A percentile compares a stretch with the other conserved stretches of the same genome.
Conservation (phyloP, 30 jellyfish, hydroid and myxozoan species). For the Phacellophora camtschatica region DNA sequence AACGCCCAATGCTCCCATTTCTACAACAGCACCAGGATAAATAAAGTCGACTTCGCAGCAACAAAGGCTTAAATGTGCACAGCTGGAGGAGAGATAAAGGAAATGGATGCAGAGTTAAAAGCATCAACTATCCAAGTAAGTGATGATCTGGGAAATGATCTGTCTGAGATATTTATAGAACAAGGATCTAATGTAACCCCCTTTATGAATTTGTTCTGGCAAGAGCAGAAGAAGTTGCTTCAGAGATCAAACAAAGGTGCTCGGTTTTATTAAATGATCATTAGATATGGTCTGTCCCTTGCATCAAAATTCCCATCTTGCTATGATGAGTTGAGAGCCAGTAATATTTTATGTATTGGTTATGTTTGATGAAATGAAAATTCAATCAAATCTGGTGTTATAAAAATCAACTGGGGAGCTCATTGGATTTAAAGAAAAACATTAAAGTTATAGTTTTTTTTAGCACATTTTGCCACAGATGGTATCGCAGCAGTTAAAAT, state of each 20-base stretch:
- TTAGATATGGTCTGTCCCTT: slow-evolving; percentile 30
- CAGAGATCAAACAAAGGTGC: slow-evolving; percentile 14
- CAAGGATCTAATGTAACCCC: slow-evolving; percentile 17
- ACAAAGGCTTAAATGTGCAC: slow-evolving; percentile 40
- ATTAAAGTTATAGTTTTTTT: neutral
- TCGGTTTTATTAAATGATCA: neutral
- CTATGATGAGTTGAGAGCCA: slow-evolving; percentile 29
- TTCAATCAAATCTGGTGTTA: slow-evolving; percentile 2
- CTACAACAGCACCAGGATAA: slow-evolving; percentile 24
- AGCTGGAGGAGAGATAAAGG: slow-evolving; percentile 18
- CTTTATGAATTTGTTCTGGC: slow-evolving; percentile 28
- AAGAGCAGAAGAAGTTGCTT: slow-evolving; percentile 12
- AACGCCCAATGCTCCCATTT: slow-evolving; percentile 12
- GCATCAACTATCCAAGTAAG: slow-evolving; percentile 12
- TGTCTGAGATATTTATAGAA: neutral
- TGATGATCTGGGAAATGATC: slow-evolving; percentile 12
- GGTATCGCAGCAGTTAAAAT: slow-evolving; percentile 18
- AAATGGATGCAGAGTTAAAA: neutral
- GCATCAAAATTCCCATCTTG: slow-evolving; percentile 39
- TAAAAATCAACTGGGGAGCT: slow-evolving; percentile 39
- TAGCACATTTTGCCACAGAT: slow-evolving; percentile 40
- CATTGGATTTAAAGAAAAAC: slow-evolving; percentile 18
- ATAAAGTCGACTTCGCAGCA: slow-evolving; percentile 31
- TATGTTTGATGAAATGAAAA: slow-evolving; percentile 44
- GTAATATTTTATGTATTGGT: slow-evolving; percentile 1